Base-by-base conservation (phyloP, 2,113 vertebrate species). In the Bufo bufo region DNA sequence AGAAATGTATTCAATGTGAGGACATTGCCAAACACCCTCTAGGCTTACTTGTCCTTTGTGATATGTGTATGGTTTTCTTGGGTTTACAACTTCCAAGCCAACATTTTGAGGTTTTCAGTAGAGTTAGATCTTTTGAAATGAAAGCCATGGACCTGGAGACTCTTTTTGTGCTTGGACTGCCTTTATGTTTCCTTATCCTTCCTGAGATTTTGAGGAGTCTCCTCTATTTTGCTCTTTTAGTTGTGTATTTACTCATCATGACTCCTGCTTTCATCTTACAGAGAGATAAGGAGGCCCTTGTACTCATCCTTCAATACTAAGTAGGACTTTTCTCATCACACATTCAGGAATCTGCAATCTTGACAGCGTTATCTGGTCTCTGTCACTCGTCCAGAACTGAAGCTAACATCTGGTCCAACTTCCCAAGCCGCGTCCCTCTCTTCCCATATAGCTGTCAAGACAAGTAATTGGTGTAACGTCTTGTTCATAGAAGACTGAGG, bases 351-450 rank as follows among this genome's bases (percentile, higher is more conserved):
- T 75, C 45, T 50, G 3, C 16, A 50, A 20, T 75, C 47, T 47
- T 75, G 45, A 75, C 72, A 75, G 16, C 47, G 4, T 50, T 75
- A 75, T 50, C 47, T 71, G 12, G 1, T 71, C n/a, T 71, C n/a
- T 75, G 72, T 75, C 72, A 49, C 72, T 75, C 72, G 49, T 75
- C 72, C 72, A 75, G 16, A 75, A 75, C 72, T 50, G 47, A 75
- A 75, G 72, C 72, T 75, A 20, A 17, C 72, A 75, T 75, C 72
- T 75, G 72, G 6, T 75, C 47, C 72, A 50, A 50, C 45, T 75
- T 75, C 47, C 72, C 72, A 20, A 20, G 45, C 45, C 20, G 17
- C 17, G 20, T 75, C 72, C 47, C 47, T 50, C 0, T 7, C 7
- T 75, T 75, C 72, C 72, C 20, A 47, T 75, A 50, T 49, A 20